Evolutionary conservation across 2,888 invertebrate species (phyloP).

Genomic region (Nebria brevicollis): DNA sequence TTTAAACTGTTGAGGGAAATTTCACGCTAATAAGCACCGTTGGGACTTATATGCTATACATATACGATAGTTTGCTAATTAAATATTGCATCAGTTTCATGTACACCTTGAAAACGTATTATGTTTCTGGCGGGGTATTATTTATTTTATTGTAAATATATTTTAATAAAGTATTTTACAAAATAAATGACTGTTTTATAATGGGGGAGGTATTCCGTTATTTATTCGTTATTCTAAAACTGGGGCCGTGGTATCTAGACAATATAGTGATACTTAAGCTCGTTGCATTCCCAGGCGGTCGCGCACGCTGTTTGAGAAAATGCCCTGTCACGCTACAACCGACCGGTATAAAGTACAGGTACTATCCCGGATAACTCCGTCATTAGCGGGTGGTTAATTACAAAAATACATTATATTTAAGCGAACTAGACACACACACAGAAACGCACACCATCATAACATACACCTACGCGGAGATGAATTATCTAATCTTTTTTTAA

Average conservation of each 20-base stretch:
- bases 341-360: constrained; percentile 20
- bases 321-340: constrained; percentile 28
- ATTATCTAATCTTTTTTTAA: no score
- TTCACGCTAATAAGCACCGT: neutral
- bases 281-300: constrained; percentile 2
- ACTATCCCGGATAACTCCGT: constrained; percentile 24
- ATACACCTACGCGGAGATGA: no score
- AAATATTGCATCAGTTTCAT: neutral
- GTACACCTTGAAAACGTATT: no score
- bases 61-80: neutral
- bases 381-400: constrained; percentile 38
- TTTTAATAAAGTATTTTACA: no score
- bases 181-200: no score
- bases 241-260: no score
- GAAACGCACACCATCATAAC: no score
- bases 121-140: no score
- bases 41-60: neutral
- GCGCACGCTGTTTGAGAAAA: constrained; percentile 27
- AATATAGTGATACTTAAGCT: neutral
- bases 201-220: no score
- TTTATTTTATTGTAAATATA: no score
- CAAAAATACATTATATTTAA: constrained; percentile 43
- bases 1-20: constrained; percentile 9
- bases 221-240: no score
- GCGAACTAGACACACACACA: constrained; percentile 24